Conservation (phyloP, 2,113 vertebrate genomes). For the Sarotherodon lohbergeri region DNA sequence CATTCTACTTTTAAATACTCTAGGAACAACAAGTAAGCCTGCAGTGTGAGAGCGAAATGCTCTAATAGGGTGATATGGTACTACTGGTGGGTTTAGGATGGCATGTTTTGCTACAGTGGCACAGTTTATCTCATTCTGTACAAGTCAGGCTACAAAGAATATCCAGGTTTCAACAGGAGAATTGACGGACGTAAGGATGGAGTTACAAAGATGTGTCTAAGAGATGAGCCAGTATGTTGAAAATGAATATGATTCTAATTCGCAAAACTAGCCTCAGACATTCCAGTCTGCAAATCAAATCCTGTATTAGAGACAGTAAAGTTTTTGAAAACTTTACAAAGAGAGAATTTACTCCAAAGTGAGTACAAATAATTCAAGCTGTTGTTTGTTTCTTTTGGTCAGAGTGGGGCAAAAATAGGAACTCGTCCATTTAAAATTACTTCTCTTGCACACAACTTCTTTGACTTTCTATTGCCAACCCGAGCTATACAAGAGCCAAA, state of each 20-base stretch:
- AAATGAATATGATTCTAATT: neutral
- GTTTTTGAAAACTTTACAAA: neutral
- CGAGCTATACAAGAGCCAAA: neutral
- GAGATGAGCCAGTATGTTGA: neutral
- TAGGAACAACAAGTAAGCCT: neutral
- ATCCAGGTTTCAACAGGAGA: neutral
- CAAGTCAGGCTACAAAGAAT: neutral
- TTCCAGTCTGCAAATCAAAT: neutral
- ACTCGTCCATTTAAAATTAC: rapidly evolving
- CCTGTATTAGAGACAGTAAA: neutral
- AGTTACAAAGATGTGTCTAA: neutral
- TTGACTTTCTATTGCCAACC: rapidly evolving
- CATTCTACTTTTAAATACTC: no score
- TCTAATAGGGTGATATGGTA: neutral
- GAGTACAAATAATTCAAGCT: neutral
- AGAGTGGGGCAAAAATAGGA: neutral
- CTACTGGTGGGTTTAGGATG: neutral
- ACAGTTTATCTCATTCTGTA: neutral
- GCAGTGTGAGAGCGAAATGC: neutral
- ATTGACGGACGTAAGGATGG: neutral
- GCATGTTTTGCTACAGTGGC: neutral
- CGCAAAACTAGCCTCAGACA: neutral
- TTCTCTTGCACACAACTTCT: neutral
- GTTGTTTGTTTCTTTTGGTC: neutral
- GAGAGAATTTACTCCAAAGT: neutral